Conservation (phyloP, 2,888 invertebrate species). For the Zonitis immaculata region DNA sequence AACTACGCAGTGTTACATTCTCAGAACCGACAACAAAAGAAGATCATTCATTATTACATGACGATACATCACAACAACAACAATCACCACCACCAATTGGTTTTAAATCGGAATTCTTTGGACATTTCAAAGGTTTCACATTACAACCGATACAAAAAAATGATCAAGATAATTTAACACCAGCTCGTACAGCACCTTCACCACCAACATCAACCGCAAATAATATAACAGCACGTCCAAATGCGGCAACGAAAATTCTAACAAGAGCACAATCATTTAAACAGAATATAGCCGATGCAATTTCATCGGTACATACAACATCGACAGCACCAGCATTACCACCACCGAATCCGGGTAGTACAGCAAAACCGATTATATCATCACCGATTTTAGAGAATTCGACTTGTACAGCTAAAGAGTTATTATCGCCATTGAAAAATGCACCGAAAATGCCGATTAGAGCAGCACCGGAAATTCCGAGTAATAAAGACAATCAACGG, state of each 20-base stretch:
- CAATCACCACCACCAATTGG: constrained; percentile 24
- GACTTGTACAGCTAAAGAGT: constrained; percentile 71
- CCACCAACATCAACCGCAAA: constrained; percentile 52
- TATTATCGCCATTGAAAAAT: constrained; percentile 59
- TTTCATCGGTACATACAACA: constrained; percentile 49
- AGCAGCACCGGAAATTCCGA: constrained; percentile 56
- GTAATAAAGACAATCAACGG: constrained; percentile 38
- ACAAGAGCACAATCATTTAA: constrained; percentile 39
- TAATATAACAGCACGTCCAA: constrained; percentile 16
- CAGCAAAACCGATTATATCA: constrained; percentile 71
- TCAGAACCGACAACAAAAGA: constrained; percentile 52
- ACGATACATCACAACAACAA: constrained; percentile 31
- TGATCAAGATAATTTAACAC: constrained; percentile 42
- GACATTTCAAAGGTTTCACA: constrained; percentile 80
- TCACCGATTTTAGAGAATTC: constrained; percentile 77
- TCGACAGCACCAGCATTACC: constrained; percentile 55
- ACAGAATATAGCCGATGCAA: constrained; percentile 48
- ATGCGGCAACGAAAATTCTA: constrained; percentile 29
- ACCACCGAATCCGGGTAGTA: constrained; percentile 59
- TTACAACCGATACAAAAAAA: constrained; percentile 60
- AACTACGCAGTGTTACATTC: constrained; percentile 46
- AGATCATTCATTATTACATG: constrained; percentile 61
- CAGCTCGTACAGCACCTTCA: constrained; percentile 56
- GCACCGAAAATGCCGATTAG: constrained; percentile 58
- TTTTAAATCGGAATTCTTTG: constrained; percentile 59